A percentile compares a stretch with the other conserved stretches of the same genome.
Evolutionary conservation across 2,888 invertebrate genomes (phyloP).

Genomic region (Orthosia gothica): DNA sequence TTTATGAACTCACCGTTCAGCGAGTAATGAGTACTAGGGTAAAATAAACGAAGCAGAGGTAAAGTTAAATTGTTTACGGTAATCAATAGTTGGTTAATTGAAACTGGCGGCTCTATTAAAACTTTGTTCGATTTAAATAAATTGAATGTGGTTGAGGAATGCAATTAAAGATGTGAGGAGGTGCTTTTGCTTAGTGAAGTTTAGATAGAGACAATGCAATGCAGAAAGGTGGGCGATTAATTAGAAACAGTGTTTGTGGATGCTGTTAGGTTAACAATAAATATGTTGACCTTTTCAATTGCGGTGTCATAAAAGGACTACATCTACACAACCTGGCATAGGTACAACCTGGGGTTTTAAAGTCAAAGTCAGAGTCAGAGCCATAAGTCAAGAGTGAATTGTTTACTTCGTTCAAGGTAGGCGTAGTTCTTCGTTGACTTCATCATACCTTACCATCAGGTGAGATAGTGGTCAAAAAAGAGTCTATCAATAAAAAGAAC

Average conservation of each 20-base stretch:
- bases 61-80: constrained; percentile 51
- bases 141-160: constrained; percentile 23
- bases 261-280: neutral
- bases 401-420: no score
- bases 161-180: neutral
- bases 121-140: constrained; percentile 31
- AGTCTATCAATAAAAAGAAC: no score
- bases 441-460: no score
- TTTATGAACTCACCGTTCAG: constrained; percentile 45
- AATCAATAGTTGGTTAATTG: constrained; percentile 40
- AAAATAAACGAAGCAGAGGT: constrained; percentile 27
- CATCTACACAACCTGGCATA: no score
- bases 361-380: no score
- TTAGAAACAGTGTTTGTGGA: neutral
- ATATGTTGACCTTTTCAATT: neutral
- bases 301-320: no score
- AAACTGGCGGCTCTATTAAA: constrained; percentile 20
- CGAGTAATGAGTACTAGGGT: constrained; percentile 13
- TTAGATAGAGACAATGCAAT: neutral
- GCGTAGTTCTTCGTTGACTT: no score
- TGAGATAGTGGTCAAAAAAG: no score
- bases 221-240: neutral
- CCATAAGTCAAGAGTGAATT: no score
- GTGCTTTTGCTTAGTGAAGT: neutral
- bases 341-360: no score